A percentile compares a stretch with the other conserved stretches of the same genome.
These are phyloP conservation scores for Pseudomyrmex sp. DNA, from an alignment of 1,140 invertebrate species.

Conservation along the genomic window DNA sequence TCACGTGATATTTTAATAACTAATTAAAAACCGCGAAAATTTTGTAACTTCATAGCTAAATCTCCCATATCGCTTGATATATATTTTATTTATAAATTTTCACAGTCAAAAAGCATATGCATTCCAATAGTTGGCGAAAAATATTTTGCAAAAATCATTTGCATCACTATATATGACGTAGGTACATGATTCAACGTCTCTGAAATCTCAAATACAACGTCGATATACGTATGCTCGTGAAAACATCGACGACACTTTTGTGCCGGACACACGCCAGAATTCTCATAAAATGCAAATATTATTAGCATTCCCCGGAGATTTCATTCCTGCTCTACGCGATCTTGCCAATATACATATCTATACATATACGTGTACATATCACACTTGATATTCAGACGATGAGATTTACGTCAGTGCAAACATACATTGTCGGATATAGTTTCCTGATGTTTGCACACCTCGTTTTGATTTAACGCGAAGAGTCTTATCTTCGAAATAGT, in stretches of 20 bases:
- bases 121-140: not conserved
- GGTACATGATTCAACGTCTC: constrained; percentile 25
- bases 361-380: constrained; percentile 25
- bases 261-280: constrained; percentile 41
- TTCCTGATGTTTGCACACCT: constrained; percentile 32
- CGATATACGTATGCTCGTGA: constrained; percentile 29
- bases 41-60: not conserved
- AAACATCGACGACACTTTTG: constrained; percentile 56
- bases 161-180: not conserved
- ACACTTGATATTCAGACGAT: constrained; percentile 70
- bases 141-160: not conserved
- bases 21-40: not conserved
- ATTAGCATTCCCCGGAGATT: constrained; percentile 69
- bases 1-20: not conserved
- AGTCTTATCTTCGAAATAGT: constrained; percentile 54
- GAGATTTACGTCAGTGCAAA: constrained; percentile 70
- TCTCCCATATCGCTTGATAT: not conserved
- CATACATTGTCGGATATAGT: constrained; percentile 56
- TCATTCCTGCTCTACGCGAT: constrained; percentile 60
- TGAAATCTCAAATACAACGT: constrained; percentile 24
- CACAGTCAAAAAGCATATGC: too few relatives aligned
- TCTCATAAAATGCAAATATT: constrained; percentile 74
- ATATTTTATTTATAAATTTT: not conserved
- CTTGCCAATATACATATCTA: constrained; percentile 61
- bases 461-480: constrained; percentile 54